Evolutionary conservation across 2,888 invertebrate genomes (phyloP), one percentile per base, ranked within the genome.

Genomic region (Silvanus unidentatus): DNA sequence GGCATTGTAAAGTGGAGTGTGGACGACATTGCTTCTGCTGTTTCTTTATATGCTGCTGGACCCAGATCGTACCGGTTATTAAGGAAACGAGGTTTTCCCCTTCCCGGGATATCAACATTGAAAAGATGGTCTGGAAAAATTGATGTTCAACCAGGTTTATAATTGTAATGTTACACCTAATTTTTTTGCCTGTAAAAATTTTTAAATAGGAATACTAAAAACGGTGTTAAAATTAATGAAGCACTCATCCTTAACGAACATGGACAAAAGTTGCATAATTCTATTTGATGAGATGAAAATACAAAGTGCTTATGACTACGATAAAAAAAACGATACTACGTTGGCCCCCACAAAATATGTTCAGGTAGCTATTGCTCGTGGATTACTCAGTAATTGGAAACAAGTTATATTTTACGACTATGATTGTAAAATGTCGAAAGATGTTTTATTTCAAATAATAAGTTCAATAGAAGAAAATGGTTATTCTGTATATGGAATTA

Each of bases 401-500:
- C 48, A 42, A 41, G 40, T 44, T 16, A 47, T 46, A 22, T 49
- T 44, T 44, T 47, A 41, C 42, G 36, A 49, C 37, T 47, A 49
- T 42, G 43, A 49, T 27, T 29, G 45, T 27, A 47, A 47, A 40
- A 29, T 49, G 1, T 42, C 49, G 22, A 49, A 47, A 42, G 39
- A 44, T 22, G 28, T 47, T 5, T 28, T 40, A 43, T 43, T 45
- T 29, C 35, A 43, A 53, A 45, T 46, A 54, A 43, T 44, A 40
- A 30, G 10, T 45, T 44, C 36, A 43, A 37, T 53, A 32, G 52
- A 58, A 34, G 41, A 44, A 43, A 48, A 48, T 42, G 55, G 55
- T 1, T 58, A 44, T 47, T 40, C 50, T 30, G 58, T 59, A 28
- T 51, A 57, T 40, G 55, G 56, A n/a, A 15, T 58, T 6, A 54